A percentile compares a stretch with the other conserved stretches of the same genome.
Evolutionary conservation across 2,797 vertebrate species (phyloP).

Genomic region (Alectoris magna): DNA sequence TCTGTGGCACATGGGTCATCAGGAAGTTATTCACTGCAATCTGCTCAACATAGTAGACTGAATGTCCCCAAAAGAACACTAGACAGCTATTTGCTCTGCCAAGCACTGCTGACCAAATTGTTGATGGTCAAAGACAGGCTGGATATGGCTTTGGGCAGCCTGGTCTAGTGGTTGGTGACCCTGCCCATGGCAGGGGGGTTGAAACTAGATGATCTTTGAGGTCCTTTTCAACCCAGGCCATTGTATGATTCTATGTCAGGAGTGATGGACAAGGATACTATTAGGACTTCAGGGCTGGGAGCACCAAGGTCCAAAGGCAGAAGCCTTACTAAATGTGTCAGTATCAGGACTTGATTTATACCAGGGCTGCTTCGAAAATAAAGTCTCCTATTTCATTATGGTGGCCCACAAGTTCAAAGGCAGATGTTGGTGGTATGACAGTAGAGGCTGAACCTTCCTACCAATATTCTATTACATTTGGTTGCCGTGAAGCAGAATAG

Average conservation of each 20-base stretch:
- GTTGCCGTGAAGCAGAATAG: too few relatives aligned
- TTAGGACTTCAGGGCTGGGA: not conserved
- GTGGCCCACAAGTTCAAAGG: too few relatives aligned
- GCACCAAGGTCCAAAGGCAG: not conserved
- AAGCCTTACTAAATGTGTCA: not conserved
- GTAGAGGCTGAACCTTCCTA: too few relatives aligned
- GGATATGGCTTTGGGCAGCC: too few relatives aligned
- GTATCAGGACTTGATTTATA: not conserved
- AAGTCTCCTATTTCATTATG: too few relatives aligned
- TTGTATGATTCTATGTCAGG: not conserved
- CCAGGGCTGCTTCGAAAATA: too few relatives aligned
- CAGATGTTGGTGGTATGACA: too few relatives aligned
- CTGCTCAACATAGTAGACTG: fast-evolving
- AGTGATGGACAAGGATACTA: not conserved
- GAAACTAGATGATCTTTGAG: too few relatives aligned
- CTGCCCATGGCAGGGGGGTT: too few relatives aligned
- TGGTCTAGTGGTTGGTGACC: too few relatives aligned
- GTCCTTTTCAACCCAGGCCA: too few relatives aligned
- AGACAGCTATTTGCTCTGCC: not conserved
- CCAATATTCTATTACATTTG: too few relatives aligned
- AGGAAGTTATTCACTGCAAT: not conserved
- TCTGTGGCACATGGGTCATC: not conserved
- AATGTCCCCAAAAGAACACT: not conserved
- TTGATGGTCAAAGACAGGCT: not conserved
- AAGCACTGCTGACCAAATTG: not conserved